Evolutionary conservation across 2,888 invertebrate species (phyloP), one percentile per base, ranked within the genome.

Genomic region (Trichogramma evanescens): DNA sequence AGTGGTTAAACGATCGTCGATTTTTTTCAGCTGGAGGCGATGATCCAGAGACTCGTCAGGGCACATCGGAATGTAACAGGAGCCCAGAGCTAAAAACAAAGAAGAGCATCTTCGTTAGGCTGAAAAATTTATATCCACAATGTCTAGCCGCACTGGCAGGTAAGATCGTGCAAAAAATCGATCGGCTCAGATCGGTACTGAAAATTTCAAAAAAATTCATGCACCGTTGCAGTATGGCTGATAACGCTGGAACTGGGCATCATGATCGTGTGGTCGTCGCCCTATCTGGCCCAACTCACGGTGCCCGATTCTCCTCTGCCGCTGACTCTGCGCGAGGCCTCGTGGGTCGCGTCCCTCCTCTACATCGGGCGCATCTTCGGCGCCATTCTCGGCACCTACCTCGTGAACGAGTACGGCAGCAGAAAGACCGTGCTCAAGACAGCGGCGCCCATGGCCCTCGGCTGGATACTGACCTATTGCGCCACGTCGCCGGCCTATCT

Each of bases 261-360:
- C 5, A 66, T 67, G 61, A 66, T 63, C 42, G 70, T 67, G n/a
- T 71, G 71, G 72, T 66, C 67, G 1, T 71, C 72, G 40, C 72
- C 72, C 2, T 71, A 71, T 40, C 42, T 71, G 13, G 68, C 69
- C 10, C 64, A 63, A 48, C 59, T 72, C n/a, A 71, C 66, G 5
- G 60, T 56, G 10, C 56, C 63, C 4, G 60, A 67, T 42, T 66
- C 67, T 0, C 58, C 65, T 9, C 13, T 72, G 6, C 65, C 55
- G 2, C 44, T 71, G 3, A 69, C 67, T 1, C 6, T n/a, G 0
- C 50, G 50, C 3, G 68, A 72, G 50, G 70, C 68, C 8, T 72
- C 72, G 1, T 72, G 72, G 72, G 68, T 72, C 5, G 72, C 70
- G 1, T 66, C 71, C 1, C 54, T 72, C n/a, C 39, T 71, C 6